Evolutionary conservation across 2,797 vertebrate genomes (phyloP).

Genomic region (Simalia tracyae): DNA sequence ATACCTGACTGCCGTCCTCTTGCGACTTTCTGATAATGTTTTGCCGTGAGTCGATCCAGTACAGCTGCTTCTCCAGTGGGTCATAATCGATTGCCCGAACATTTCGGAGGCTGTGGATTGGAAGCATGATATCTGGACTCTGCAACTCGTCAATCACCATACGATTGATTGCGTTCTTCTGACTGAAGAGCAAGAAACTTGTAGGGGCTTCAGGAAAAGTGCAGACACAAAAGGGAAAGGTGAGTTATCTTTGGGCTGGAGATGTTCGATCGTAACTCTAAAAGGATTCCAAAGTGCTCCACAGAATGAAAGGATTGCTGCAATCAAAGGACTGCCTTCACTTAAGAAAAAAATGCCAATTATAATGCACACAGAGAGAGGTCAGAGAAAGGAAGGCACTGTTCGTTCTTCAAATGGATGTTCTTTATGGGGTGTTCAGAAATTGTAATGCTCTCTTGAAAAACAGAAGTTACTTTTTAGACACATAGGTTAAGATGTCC

Average conservation of each 20-base stretch:
- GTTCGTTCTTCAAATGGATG: background rate
- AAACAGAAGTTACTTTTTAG: background rate
- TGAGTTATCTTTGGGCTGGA: background rate
- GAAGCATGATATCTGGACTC: slow-evolving; percentile 96
- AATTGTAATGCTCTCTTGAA: background rate
- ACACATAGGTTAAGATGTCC: background rate
- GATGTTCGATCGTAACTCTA: background rate
- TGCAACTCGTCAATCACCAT: slow-evolving; percentile 99
- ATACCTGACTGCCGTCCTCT: slow-evolving; percentile 94
- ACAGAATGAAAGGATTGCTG: background rate
- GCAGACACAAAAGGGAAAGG: slow-evolving; percentile 19
- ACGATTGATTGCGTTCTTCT: slow-evolving; percentile 93
- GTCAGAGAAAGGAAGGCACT: background rate
- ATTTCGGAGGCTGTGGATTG: slow-evolving; percentile 91
- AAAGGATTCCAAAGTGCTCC: background rate
- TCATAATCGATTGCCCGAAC: slow-evolving; percentile 95
- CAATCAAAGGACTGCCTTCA: background rate
- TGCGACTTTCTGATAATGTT: slow-evolving; percentile 89
- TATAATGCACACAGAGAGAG: background rate
- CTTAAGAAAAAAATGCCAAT: background rate
- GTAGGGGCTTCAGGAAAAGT: slow-evolving; percentile 82
- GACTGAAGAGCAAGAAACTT: slow-evolving; percentile 95
- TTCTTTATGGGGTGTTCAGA: background rate
- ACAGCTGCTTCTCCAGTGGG: slow-evolving; percentile 91
- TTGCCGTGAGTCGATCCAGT: slow-evolving; percentile 98